Percentiles rank a stretch among this genome's conserved stretches.
Conservation (phyloP, 37 sponge, comb jelly and placozoan genomes). For the Diacarnus erythraeanus region DNA sequence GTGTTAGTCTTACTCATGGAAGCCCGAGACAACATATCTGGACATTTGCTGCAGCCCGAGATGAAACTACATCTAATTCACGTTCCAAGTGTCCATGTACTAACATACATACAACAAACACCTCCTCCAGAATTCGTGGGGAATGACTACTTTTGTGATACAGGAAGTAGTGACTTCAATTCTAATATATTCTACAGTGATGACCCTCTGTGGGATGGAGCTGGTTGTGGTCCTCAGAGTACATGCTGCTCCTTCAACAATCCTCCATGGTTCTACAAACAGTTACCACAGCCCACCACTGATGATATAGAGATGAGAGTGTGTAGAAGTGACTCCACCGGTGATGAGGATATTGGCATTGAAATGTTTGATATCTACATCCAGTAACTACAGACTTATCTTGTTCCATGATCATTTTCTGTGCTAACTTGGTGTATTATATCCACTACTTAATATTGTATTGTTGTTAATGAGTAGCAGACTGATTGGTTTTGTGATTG, state of each 20-base stretch:
- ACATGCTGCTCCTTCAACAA: not conserved
- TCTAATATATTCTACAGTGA: not conserved
- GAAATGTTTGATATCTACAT: not conserved
- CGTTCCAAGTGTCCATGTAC: no score
- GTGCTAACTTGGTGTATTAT: no score
- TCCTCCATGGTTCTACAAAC: conserved; percentile 36
- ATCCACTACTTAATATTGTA: no score
- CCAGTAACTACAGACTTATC: no score
- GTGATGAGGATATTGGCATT: not conserved
- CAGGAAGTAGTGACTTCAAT: not conserved
- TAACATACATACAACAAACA: no score
- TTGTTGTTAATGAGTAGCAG: no score
- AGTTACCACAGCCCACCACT: not conserved
- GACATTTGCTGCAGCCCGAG: conserved; percentile 18
- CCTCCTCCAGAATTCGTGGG: no score
- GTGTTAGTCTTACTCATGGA: conserved; percentile 11
- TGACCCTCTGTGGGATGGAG: conserved; percentile 31
- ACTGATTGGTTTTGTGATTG: no score
- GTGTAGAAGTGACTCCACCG: not conserved
- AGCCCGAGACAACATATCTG: conserved; percentile 23
- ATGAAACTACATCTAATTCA: no score
- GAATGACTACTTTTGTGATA: conserved; percentile 42
- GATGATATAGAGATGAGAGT: conserved; percentile 28
- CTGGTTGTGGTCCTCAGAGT: conserved; percentile 11
- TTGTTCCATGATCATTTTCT: no score